These are phyloP conservation scores for Holacanthella duospinosa DNA, from an alignment of 2,888 invertebrate species.

Conservation along the genomic window DNA sequence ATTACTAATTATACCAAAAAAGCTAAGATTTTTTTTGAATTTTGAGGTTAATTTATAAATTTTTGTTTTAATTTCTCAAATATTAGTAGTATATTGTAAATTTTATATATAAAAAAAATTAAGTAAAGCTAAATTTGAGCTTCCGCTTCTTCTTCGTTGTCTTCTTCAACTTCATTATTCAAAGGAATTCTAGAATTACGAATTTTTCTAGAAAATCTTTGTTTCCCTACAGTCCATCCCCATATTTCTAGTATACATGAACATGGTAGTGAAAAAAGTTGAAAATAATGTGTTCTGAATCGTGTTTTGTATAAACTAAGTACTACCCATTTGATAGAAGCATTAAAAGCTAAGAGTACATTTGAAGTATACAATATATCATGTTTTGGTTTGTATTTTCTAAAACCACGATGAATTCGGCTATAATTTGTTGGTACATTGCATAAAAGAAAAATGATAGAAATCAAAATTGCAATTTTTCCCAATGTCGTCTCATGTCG, in stretches of 20 bases:
- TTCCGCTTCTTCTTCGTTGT: background rate
- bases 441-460: background rate
- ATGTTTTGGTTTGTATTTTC: background rate
- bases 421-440: background rate
- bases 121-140: background rate
- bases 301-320: background rate
- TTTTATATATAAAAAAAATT: background rate
- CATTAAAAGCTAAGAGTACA: background rate
- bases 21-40: background rate
- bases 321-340: background rate
- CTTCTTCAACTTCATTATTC: background rate
- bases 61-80: too few relatives aligned
- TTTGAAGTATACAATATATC: background rate
- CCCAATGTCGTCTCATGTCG: background rate
- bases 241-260: background rate
- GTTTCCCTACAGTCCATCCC: background rate
- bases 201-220: background rate
- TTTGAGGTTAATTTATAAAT: too few relatives aligned
- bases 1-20: background rate
- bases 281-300: background rate
- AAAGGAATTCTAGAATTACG: background rate
- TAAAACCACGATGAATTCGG: background rate
- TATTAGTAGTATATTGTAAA: background rate
- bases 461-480: background rate
- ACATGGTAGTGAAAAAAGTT: background rate